Base-by-base conservation (phyloP, 2,888 invertebrate species). In the Crossocerus cetratus region DNA sequence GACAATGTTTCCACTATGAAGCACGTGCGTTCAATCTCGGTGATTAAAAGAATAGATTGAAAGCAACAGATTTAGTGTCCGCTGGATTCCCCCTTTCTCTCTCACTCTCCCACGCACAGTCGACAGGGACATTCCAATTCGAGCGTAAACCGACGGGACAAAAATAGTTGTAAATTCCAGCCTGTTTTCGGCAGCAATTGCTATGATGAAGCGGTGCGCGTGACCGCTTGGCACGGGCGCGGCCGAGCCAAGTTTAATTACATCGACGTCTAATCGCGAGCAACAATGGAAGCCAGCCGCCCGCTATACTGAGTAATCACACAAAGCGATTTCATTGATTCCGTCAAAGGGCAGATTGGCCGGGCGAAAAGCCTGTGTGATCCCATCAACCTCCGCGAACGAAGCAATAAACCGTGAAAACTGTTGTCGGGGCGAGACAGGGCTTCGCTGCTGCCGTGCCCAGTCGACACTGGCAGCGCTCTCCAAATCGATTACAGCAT, bases 371-470 rank as follows among this genome's bases (percentile, higher is more conserved):
- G 63, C 57, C 44, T 22, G 11, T 22, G 11, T 14, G 67, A 22
- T 62, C 45, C 43, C 57, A 57, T 70, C 60, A 42, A 49, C 21
- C 53, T 32, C 63, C 22, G 32, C 8, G 32, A n/a, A 32, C 21
- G 49, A 57, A 22, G 61, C 65, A 65, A 76, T 64, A 68, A 74
- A 65, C 70, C 60, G 56, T 73, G 63, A 70, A 70, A 70, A 73
- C 42, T 65, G 62, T 66, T 63, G 66, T 70, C 66, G 58, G 70
- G 55, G 23, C 23, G 3, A 32, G 23, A 32, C 23, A 32, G 23
- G 23, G 23, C 2, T 32, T 2, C 2, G 23, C 23, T 23, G 23
- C 23, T 23, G 23, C 23, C 8, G 65, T 70, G 65, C 58, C 70
- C 61, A 70, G 59, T 32, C 55, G 43, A 49, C 49, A 53, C 23